These are phyloP conservation scores for Galerucella calmariensis DNA, from an alignment of 2,888 invertebrate species.

Conservation along the genomic window DNA sequence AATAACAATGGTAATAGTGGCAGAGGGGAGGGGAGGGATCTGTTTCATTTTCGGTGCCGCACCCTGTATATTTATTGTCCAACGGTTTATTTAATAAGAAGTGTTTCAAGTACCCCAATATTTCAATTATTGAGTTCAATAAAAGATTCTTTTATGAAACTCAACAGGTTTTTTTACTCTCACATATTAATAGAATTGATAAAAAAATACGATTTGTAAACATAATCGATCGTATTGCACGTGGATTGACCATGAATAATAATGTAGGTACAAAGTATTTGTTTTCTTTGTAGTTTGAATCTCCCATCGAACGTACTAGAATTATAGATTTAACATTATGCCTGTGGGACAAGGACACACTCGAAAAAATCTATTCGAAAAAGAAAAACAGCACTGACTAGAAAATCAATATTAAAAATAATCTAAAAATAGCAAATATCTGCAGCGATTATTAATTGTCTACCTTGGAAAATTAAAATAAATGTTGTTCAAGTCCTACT, in stretches of 20 bases:
- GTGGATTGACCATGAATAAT: background rate
- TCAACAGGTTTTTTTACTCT: no score
- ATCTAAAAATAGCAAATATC: slow-evolving; percentile 10
- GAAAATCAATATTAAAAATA: slow-evolving; percentile 18
- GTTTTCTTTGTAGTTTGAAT: background rate
- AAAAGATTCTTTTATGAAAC: no score
- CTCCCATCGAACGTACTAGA: background rate
- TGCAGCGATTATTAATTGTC: slow-evolving; percentile 3
- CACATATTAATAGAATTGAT: no score
- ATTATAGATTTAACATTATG: slow-evolving; percentile 1
- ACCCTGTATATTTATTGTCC: no score
- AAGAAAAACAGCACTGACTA: background rate
- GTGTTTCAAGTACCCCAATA: no score
- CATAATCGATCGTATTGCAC: background rate
- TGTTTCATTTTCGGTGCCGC: no score
- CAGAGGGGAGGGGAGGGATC: no score
- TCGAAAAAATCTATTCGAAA: background rate
- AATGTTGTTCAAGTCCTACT: background rate
- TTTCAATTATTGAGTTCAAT: no score
- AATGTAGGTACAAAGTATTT: background rate
- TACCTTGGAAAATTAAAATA: background rate
- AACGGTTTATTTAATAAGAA: no score
- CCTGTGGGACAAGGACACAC: background rate
- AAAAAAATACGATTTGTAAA: background rate
- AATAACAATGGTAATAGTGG: no score